phyloP scores from a whole-genome alignment of 1,140 invertebrate species.

The Telenomus remus region DNA sequence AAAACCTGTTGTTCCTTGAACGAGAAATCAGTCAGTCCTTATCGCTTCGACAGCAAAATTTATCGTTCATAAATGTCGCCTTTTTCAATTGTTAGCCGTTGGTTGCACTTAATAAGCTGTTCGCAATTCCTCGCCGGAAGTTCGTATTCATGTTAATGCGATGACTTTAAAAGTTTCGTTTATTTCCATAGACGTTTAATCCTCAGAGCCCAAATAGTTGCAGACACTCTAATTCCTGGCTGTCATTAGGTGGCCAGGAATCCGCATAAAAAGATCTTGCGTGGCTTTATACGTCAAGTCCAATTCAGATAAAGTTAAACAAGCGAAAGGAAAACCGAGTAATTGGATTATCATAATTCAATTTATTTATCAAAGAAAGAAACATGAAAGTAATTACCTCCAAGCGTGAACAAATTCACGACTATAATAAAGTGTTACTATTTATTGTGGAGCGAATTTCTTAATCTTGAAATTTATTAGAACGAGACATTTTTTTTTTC shows the following conservation, averaged over 20 bases:
- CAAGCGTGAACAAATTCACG: no score
- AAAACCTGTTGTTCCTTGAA: no score
- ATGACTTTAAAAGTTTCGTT: constrained; percentile 20
- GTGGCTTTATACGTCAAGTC: constrained; percentile 23
- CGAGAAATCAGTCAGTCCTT: no score
- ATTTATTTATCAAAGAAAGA: no score
- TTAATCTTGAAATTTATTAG: constrained; percentile 4
- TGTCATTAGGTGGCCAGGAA: constrained; percentile 14
- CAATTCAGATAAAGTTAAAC: constrained; percentile 6
- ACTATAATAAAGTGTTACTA: not conserved
- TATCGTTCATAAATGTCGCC: no score
- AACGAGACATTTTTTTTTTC: constrained; percentile 3
- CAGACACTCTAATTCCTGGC: not conserved
- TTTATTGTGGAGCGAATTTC: not conserved
- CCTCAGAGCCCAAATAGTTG: constrained; percentile 3
- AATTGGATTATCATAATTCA: no score
- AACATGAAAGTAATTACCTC: no score
- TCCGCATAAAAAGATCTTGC: constrained; percentile 26
- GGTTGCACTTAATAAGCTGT: constrained; percentile 37
- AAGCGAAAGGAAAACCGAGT: not conserved
- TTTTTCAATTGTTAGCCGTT: constrained; percentile 19
- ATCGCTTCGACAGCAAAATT: no score
- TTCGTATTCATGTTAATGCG: constrained; percentile 34
- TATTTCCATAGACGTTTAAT: constrained; percentile 19
- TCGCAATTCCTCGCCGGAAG: constrained; percentile 51